Evolutionary conservation across 2,113 vertebrate genomes (phyloP).

Genomic region (Sinocyclocheilus rhinocerous): DNA sequence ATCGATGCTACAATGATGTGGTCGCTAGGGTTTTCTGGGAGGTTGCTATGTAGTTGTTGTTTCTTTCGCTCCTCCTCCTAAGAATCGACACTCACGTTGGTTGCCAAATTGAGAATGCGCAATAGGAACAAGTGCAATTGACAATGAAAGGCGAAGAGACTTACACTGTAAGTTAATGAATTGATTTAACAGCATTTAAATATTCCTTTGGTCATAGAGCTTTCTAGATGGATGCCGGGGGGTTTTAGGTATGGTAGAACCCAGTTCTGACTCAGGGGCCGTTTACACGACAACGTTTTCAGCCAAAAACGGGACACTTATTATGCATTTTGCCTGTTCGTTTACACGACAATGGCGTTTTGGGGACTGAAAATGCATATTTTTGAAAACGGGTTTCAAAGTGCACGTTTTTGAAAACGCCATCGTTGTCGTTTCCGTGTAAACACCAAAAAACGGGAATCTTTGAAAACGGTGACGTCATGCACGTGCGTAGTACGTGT

Average conservation of each 20-base stretch:
- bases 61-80: neutral
- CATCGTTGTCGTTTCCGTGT: too few species aligned
- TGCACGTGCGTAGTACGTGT: too few species aligned
- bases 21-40: neutral
- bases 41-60: neutral
- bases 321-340: too few species aligned
- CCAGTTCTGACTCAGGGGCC: neutral
- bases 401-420: too few species aligned
- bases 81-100: neutral
- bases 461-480: too few species aligned
- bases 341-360: too few species aligned
- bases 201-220: neutral
- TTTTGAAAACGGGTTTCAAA: too few species aligned
- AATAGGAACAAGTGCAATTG: neutral
- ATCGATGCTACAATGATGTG: neutral
- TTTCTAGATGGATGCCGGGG: neutral
- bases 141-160: neutral
- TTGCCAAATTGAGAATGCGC: neutral
- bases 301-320: too few species aligned
- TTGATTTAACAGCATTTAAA: neutral
- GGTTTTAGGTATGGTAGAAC: neutral
- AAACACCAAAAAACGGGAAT: too few species aligned
- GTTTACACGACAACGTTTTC: too few species aligned
- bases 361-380: too few species aligned
- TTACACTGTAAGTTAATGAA: neutral